phyloP scores from a whole-genome alignment of 1,140 invertebrate species.

The Bilobella aurantiaca region DNA sequence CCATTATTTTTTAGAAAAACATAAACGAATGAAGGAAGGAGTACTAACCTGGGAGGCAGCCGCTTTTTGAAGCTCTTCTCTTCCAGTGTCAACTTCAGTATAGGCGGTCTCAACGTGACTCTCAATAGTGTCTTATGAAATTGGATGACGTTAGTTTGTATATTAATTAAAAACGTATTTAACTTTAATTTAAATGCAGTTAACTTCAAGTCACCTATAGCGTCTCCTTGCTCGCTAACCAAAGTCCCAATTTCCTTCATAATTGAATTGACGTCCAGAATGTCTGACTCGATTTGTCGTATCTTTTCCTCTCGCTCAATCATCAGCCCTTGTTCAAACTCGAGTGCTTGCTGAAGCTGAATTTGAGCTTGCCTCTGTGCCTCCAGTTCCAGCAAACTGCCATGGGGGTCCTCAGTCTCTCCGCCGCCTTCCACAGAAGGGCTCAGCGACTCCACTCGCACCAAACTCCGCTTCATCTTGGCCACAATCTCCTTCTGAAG shows the following conservation, averaged over 20 bases:
- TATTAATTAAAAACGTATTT: not conserved
- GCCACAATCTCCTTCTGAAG: slow-evolving; percentile 67
- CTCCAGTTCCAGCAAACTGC: slow-evolving; percentile 36
- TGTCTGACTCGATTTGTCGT: slow-evolving; percentile 66
- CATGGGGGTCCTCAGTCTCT: slow-evolving; percentile 40
- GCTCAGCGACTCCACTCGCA: slow-evolving; percentile 42
- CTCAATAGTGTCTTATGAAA: slow-evolving; percentile 72
- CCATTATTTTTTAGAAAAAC: not conserved
- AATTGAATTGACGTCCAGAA: slow-evolving; percentile 82
- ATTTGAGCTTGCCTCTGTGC: slow-evolving; percentile 39
- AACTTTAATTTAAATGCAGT: not conserved
- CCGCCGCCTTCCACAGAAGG: slow-evolving; percentile 41
- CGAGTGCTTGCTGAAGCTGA: slow-evolving; percentile 48
- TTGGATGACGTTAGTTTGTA: slow-evolving; percentile 26
- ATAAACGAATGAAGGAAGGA: not conserved
- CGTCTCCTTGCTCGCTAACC: slow-evolving; percentile 68
- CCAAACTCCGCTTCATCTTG: slow-evolving; percentile 64
- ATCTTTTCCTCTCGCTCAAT: slow-evolving; percentile 62
- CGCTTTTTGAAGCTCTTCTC: slow-evolving; percentile 64
- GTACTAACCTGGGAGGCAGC: slow-evolving; percentile 55
- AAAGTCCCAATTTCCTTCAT: slow-evolving; percentile 75
- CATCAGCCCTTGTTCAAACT: slow-evolving; percentile 65
- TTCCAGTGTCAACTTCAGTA: slow-evolving; percentile 64
- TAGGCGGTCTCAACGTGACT: slow-evolving; percentile 68
- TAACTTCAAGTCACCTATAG: slow-evolving; percentile 53